Evolutionary conservation across 2,888 invertebrate species (phyloP).

Genomic region (Nymphalis urticae): DNA sequence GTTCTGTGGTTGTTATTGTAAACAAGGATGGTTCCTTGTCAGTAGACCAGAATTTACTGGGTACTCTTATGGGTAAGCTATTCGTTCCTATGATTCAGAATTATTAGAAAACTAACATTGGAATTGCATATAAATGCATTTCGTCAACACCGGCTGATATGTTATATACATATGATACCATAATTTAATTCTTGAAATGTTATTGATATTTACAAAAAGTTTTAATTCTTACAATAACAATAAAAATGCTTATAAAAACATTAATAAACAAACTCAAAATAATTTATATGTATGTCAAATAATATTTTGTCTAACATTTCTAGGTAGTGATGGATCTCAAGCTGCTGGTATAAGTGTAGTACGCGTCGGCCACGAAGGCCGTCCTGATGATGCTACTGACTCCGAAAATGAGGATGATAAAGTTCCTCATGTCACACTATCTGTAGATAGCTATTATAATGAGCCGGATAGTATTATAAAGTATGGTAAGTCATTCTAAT

Average conservation of each 20-base stretch:
- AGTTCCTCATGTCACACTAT: constrained; percentile 83
- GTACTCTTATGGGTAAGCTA: constrained; percentile 88
- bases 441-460: constrained; percentile 85
- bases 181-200: not conserved
- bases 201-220: not conserved
- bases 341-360: constrained; percentile 84
- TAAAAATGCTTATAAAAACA: too few species aligned
- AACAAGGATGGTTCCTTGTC: constrained; percentile 92
- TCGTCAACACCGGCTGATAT: too few species aligned
- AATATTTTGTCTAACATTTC: constrained; percentile 16
- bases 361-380: constrained; percentile 78
- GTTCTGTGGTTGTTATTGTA: constrained; percentile 91
- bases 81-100: constrained; percentile 11
- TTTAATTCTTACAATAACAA: not conserved
- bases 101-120: not conserved
- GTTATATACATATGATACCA: not conserved
- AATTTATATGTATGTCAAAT: too few species aligned
- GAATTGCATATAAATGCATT: too few species aligned
- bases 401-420: constrained; percentile 82
- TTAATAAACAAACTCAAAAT: too few species aligned
- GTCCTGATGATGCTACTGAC: constrained; percentile 80
- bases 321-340: constrained; percentile 78
- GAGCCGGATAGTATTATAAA: constrained; percentile 79
- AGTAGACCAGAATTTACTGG: constrained; percentile 89
- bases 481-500: constrained; percentile 60